Base-by-base conservation (phyloP, 1,140 invertebrate genomes). In the Drosophila ironensis region DNA sequence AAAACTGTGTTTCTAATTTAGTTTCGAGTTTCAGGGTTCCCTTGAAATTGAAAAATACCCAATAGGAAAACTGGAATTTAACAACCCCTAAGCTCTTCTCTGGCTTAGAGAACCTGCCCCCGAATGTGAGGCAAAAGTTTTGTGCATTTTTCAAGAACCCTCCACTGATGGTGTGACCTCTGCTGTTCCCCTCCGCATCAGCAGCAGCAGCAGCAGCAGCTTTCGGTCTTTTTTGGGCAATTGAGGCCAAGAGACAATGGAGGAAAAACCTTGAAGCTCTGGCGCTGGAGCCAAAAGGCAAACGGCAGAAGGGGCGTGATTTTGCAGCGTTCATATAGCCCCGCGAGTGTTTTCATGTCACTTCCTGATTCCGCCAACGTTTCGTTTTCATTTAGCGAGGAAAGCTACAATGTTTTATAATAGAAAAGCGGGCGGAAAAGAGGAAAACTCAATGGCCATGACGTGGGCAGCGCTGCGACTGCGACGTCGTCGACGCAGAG, bases 401-500 rank as follows among this genome's bases (percentile, higher is more conserved):
- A 40, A 70, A 63, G 11, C 19, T 6, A 52, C 50, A 72, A 61
- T n/a, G n/a, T 37, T 57, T 78, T 82, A 60, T 54, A 72, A 72
- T 56, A 60, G 46, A 46, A 37, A 37, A 37, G 12, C 2, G 12
- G 20, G 28, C 52, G 69, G 66, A 24, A 68, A 45, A 46, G 72
- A 61, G 47, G 60, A 87, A 87, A 88, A 87, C 77, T 87, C 73
- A 88, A 82, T 88, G 87, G 87, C 82, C 91, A 90, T 91, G 90
- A 91, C 91, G 91, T 90, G 45, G 45, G 41, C 22, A 71, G 16
- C 42, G 35, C 71, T 52, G 74, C 74, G 61, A 30, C 52, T 25
- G 45, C 20, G 30, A 80, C 72, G 61, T n/a, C n/a, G 63, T 51
- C 68, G 84, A 67, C 46, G 19, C 30, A 48, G 35, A 61, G 27